Conservation (phyloP, 2,797 vertebrate species). For the Margarornis squamiger region DNA sequence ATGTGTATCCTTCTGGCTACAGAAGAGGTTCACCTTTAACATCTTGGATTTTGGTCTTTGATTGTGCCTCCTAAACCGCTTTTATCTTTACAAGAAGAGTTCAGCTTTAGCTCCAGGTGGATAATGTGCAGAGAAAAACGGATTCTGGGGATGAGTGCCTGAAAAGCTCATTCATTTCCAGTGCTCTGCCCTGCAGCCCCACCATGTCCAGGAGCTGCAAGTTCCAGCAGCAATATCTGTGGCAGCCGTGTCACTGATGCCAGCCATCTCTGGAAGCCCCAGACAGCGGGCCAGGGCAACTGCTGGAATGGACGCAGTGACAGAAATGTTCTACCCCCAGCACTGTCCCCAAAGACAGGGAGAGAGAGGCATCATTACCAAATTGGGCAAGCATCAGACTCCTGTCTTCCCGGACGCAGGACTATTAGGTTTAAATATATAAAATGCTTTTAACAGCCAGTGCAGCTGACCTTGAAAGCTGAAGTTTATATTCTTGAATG, state of each 20-base stretch:
- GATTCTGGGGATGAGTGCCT: background rate
- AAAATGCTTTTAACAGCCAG: background rate
- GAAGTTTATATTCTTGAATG: background rate
- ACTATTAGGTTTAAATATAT: background rate
- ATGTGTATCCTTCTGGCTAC: background rate
- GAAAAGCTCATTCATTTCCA: background rate
- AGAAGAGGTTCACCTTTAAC: background rate
- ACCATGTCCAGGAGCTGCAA: background rate
- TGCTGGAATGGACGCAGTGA: background rate
- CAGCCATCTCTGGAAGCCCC: background rate
- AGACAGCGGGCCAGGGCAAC: background rate
- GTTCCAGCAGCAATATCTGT: background rate
- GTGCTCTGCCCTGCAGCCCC: background rate
- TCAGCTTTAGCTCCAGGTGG: background rate
- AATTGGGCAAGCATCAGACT: background rate
- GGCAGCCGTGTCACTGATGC: background rate
- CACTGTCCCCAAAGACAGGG: background rate
- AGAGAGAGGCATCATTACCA: background rate
- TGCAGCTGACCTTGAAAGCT: background rate
- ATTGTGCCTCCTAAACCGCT: background rate
- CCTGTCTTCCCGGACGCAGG: background rate
- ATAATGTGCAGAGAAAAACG: background rate
- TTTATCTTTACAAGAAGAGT: background rate
- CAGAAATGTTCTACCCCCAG: background rate
- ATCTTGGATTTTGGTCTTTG: slow-evolving; percentile 13